Evolutionary conservation across 2,888 invertebrate species (phyloP).

Genomic region (Salpingus planirostris): DNA sequence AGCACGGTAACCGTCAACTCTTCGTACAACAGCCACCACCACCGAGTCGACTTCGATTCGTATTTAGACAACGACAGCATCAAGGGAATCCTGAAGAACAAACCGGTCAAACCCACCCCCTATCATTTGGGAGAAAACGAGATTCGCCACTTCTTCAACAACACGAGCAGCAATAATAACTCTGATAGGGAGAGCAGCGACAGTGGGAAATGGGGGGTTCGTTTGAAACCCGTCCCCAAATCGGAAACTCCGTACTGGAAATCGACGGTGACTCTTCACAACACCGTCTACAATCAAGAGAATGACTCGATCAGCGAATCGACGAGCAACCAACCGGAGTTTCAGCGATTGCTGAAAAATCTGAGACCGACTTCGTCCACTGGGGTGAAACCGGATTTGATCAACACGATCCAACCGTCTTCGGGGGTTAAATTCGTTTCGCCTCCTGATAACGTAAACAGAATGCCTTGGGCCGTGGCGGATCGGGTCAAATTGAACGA

Average conservation of each 20-base stretch:
- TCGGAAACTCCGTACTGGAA: constrained; percentile 38
- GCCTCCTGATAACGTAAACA: constrained; percentile 19
- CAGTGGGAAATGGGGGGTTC: constrained; percentile 44
- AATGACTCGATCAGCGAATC: constrained; percentile 5
- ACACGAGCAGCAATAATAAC: constrained; percentile 33
- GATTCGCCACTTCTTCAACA: no score
- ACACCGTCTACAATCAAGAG: constrained; percentile 27
- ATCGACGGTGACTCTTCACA: constrained; percentile 39
- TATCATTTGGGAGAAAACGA: constrained; percentile 64
- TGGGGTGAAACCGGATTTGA: constrained; percentile 25
- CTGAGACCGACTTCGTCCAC: constrained; percentile 28
- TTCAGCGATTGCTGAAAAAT: constrained; percentile 34
- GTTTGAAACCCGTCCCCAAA: constrained; percentile 40
- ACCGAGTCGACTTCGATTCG: constrained; percentile 24
- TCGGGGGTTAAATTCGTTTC: constrained; percentile 18
- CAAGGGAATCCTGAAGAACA: constrained; percentile 66
- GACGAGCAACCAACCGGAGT: constrained; percentile 28
- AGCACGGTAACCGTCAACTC: constrained; percentile 29
- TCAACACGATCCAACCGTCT: constrained; percentile 21
- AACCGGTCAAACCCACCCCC: constrained; percentile 63
- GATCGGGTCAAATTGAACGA: constrained; percentile 46
- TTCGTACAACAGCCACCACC: constrained; percentile 7
- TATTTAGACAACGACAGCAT: constrained; percentile 40
- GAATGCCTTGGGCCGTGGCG: constrained; percentile 41
- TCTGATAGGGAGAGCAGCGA: constrained; percentile 24